Conservation (phyloP, 2,888 invertebrate genomes). For the Pilophorus perplexus region DNA sequence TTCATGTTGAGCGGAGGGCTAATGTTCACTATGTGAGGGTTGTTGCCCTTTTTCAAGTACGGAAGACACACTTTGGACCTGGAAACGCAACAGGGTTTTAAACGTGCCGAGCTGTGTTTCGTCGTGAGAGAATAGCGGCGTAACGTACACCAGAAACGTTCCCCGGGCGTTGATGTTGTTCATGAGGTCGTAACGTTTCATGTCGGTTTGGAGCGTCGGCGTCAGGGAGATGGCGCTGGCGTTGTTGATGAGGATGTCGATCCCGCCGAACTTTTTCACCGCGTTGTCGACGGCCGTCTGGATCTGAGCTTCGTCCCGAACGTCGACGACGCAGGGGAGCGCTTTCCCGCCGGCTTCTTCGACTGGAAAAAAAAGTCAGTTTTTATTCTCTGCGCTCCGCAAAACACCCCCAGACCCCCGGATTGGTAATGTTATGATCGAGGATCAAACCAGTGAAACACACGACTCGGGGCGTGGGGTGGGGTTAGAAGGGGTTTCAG, state of each 20-base stretch:
- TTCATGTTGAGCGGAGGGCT: constrained; percentile 91
- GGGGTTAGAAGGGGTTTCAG: no score
- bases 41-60: constrained; percentile 76
- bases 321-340: constrained; percentile 83
- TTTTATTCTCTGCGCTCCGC: neutral
- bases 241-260: constrained; percentile 93
- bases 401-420: no score
- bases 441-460: neutral
- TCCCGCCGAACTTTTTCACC: constrained; percentile 85
- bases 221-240: constrained; percentile 91
- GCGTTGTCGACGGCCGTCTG: constrained; percentile 70
- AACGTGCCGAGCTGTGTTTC: no score
- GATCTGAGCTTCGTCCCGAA: constrained; percentile 76
- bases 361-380: constrained; percentile 58
- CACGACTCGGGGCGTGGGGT: no score
- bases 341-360: constrained; percentile 83
- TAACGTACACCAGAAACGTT: constrained; percentile 84
- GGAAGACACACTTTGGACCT: constrained; percentile 91
- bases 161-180: constrained; percentile 90
- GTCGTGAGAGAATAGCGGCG: no score
- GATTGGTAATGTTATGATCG: no score
- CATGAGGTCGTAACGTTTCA: constrained; percentile 98
- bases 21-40: constrained; percentile 91
- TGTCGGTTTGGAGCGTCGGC: constrained; percentile 77
- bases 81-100: no score